Evolutionary conservation across 2,888 invertebrate species (phyloP), one percentile per base, ranked within the genome.

Genomic region (Drosophila crucigera): DNA sequence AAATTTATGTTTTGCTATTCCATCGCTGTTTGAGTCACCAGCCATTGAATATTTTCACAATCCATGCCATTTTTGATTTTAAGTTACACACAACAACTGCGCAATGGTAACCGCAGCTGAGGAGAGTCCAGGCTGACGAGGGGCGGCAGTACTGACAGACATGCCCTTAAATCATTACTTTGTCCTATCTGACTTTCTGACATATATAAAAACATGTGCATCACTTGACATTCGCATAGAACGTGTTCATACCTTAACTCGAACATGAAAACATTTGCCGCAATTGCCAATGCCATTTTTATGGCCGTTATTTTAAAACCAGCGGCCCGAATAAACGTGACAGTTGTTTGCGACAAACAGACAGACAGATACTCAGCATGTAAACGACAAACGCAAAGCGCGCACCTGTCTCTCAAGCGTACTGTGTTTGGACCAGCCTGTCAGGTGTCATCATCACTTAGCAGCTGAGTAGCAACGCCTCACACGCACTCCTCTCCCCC

Each of bases 301-400:
- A 76, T 73, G 73, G 76, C 50, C 79, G 71, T 89, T 87, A 83
- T 74, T 84, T 78, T 66, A 80, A 69, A 66, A 39, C 64, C 71
- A 63, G 62, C 59, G 56, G 61, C 56, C 37, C 65, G 43, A 72
- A 69, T 79, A 82, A 72, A 72, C 71, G 70, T 84, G 83, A 77
- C 88, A 84, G 72, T 73, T 65, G 70, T 49, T 67, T 64, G 62
- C 62, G 52, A 52, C 50, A 63, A 53, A 59, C 68, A 73, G 22
- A 30, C n/a, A n/a, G 19, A 37, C 25, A 19, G 37, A 28, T 47
- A 63, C 53, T 59, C 61, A 78, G 63, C 68, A 56, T 76, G 76
- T 65, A 73, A 80, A 61, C 67, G 74, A 76, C 74, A 78, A 70
- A 53, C 54, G 54, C 61, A 58, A 58, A 79, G 60, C 70, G 70